Conservation (phyloP, 2,888 invertebrate species). For the Rhingia rostrata region DNA sequence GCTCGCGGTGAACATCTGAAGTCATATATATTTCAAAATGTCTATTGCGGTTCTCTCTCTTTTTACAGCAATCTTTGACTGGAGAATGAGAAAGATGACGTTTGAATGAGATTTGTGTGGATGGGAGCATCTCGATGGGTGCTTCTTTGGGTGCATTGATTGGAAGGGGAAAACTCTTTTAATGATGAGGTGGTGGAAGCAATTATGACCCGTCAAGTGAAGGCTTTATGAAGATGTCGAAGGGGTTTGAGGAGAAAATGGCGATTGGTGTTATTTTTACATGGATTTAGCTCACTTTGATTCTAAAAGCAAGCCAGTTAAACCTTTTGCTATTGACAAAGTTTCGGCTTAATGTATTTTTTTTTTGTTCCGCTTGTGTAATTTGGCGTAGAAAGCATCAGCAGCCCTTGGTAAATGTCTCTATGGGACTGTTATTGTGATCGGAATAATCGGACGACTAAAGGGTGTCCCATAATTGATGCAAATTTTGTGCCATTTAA, state of each 20-base stretch:
- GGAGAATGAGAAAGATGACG: slow-evolving; percentile 61
- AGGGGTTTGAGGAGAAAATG: background rate
- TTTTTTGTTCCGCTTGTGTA: too few relatives aligned
- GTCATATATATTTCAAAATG: slow-evolving; percentile 67
- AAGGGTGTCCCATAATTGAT: too few relatives aligned
- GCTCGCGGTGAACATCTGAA: slow-evolving; percentile 65
- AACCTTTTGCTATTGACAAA: too few relatives aligned
- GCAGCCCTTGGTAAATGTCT: too few relatives aligned
- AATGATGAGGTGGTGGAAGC: slow-evolving; percentile 22
- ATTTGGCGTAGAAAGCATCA: too few relatives aligned
- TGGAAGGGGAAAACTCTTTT: slow-evolving; percentile 4
- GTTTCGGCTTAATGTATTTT: too few relatives aligned
- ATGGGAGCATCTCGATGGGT: background rate
- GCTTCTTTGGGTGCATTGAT: background rate
- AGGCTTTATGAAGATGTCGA: background rate
- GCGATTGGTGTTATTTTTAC: background rate
- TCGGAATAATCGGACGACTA: too few relatives aligned
- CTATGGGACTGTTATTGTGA: too few relatives aligned
- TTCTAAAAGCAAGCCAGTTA: too few relatives aligned
- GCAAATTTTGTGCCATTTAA: too few relatives aligned
- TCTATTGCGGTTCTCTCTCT: slow-evolving; percentile 38
- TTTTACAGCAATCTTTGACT: slow-evolving; percentile 29
- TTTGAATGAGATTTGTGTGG: slow-evolving; percentile 63
- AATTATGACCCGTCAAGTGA: slow-evolving; percentile 19
- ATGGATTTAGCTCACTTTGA: too few relatives aligned